Base-by-base conservation (phyloP, 2,113 vertebrate species). In the Oncorhynchus kisutch region DNA sequence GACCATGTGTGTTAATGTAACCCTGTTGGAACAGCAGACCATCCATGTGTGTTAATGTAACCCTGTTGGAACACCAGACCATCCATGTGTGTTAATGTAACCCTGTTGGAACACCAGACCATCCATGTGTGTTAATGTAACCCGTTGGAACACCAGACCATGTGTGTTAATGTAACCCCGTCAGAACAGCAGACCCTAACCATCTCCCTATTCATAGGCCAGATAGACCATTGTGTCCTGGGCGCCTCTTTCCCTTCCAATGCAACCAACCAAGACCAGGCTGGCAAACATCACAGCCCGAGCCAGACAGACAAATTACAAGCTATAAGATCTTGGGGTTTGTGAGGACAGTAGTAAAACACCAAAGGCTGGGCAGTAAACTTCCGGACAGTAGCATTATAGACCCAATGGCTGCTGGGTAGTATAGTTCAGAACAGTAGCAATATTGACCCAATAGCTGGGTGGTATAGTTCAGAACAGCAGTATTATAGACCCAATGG, bases 301-400 rank as follows among this genome's bases (percentile, higher is more conserved):
- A 20, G 59, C 48, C 49, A 45, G 70, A 73, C 71, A 60, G 70
- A 1, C n/a, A 78, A 73, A 78, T 68, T 73, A 78, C 34, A 73
- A 60, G n/a, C 27, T 78, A 9, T 11, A 20, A n/a, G 54, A 62
- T n/a, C 18, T 62, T 20, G 7, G 4, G 20, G 12, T 51, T 49
- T 25, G 48, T 20, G 13, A 51, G 48, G 69, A 71, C 20, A 71
- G 12, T 2, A n/a, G 14, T 14, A 54, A 54, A 27, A 5, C 65
- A 24, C 14, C 2, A 48, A 45, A 48, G 12, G 29, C 60, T 64
- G 60, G 60, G 20, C 20, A 22, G 31, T 6, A 34, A 6, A 34
- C 5, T 11, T 9, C 49, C 16, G 49, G 16, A 51, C 12, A 12
- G 12, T 51, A 51, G 13, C 49, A 51, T 16, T 51, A 51, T 14